Conservation (phyloP, 2,797 vertebrate species). For the Pteropus rufus region DNA sequence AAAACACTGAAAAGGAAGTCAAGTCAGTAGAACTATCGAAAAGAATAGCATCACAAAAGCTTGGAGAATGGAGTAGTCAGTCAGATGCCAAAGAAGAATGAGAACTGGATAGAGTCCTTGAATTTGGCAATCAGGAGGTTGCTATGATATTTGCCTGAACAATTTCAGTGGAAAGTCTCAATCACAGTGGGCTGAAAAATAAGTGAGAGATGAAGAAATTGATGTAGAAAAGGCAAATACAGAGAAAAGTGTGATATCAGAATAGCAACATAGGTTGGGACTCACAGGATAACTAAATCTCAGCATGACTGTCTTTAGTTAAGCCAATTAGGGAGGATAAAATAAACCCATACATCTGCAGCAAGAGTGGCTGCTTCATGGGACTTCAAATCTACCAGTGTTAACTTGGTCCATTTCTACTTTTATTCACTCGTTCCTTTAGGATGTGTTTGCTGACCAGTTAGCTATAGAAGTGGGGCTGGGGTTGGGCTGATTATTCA, state of each 20-base stretch:
- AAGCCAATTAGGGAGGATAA: slow-evolving; percentile 54
- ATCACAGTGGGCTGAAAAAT: background rate
- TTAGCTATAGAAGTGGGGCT: background rate
- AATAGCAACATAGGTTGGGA: background rate
- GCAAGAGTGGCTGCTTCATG: background rate
- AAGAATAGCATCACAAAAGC: background rate
- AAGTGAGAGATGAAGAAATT: background rate
- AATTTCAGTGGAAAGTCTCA: background rate
- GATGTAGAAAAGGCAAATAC: background rate
- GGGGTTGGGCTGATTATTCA: background rate
- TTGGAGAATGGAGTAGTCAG: background rate
- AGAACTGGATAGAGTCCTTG: background rate
- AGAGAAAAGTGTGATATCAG: background rate
- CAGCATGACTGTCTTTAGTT: slow-evolving; percentile 18
- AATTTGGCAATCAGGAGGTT: background rate
- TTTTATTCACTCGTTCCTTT: background rate
- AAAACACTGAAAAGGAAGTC: background rate
- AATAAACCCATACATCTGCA: background rate
- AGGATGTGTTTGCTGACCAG: background rate
- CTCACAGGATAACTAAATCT: slow-evolving; percentile 1
- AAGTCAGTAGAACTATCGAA: background rate
- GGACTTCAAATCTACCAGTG: background rate
- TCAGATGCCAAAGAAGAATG: background rate
- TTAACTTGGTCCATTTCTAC: background rate
- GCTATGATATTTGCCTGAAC: background rate